Percentiles rank a stretch among this genome's conserved stretches.
Conservation (phyloP, 2,888 invertebrate species). For the Spilosoma lubricipeda region DNA sequence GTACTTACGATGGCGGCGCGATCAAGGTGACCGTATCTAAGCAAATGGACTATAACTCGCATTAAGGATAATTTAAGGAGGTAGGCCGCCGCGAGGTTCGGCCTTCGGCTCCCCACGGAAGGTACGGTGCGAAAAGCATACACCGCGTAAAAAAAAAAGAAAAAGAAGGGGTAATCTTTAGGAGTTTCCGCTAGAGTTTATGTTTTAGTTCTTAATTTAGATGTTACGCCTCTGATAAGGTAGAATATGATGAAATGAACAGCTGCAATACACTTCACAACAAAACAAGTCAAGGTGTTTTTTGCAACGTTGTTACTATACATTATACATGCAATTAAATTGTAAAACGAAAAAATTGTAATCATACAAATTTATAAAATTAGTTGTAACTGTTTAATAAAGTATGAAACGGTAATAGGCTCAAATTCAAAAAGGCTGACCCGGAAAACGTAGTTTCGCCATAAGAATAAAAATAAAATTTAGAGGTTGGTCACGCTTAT, state of each 20-base stretch:
- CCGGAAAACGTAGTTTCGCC: too few relatives aligned
- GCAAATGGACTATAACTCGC: too few relatives aligned
- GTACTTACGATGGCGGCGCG: too few relatives aligned
- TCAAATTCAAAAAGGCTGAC: neutral
- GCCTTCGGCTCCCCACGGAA: too few relatives aligned
- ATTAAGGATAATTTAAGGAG: neutral
- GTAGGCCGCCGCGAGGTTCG: too few relatives aligned
- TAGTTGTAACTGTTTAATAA: too few relatives aligned
- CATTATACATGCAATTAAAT: neutral
- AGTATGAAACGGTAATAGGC: too few relatives aligned
- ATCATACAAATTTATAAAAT: neutral
- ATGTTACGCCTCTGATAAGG: neutral
- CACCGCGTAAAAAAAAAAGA: too few relatives aligned
- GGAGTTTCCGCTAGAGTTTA: neutral
- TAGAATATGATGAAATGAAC: neutral
- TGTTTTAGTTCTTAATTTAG: neutral
- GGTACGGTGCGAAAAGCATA: too few relatives aligned
- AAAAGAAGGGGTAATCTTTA: neutral
- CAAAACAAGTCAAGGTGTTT: constrained; percentile 1
- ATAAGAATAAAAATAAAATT: too few relatives aligned
- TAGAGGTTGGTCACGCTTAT: too few relatives aligned
- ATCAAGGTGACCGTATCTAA: too few relatives aligned
- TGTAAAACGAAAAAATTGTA: neutral
- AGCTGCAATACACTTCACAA: neutral
- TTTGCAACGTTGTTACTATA: neutral